These are phyloP conservation scores for Hemibagrus guttatus DNA, from an alignment of 2,797 vertebrate genomes.

Conservation along the genomic window DNA sequence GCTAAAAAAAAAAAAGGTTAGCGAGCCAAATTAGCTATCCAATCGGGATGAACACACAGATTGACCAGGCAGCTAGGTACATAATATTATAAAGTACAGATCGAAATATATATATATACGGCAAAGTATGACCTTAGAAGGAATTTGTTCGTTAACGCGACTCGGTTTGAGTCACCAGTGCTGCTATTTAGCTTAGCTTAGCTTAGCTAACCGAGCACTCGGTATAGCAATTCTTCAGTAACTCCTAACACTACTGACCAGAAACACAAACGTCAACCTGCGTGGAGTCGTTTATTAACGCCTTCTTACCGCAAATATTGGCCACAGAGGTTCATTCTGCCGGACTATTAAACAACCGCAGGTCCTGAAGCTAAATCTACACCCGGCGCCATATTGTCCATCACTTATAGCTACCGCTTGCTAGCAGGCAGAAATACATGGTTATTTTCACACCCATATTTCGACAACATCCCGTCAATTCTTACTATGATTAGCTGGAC, in stretches of 20 bases:
- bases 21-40: neutral
- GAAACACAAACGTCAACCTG: neutral
- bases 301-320: conserved; percentile 74
- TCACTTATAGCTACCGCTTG: conserved; percentile 59
- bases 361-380: conserved; percentile 66
- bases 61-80: neutral
- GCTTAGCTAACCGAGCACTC: neutral
- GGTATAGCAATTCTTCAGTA: no score
- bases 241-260: neutral
- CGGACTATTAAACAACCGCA: conserved; percentile 68
- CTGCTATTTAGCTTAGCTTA: conserved; percentile 17
- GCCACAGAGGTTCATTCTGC: conserved; percentile 80
- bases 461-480: conserved; percentile 9
- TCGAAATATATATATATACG: neutral
- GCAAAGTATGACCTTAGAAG: neutral
- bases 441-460: conserved; percentile 21
- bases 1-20: neutral
- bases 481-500: neutral
- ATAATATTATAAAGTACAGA: neutral
- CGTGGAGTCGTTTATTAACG: no score
- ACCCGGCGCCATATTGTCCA: conserved; percentile 79
- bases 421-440: conserved; percentile 35
- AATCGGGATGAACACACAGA: neutral
- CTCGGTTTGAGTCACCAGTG: neutral
- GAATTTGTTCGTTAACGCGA: no score